Conservation (phyloP, 2,797 vertebrate species). For the Dallia pectoralis region DNA sequence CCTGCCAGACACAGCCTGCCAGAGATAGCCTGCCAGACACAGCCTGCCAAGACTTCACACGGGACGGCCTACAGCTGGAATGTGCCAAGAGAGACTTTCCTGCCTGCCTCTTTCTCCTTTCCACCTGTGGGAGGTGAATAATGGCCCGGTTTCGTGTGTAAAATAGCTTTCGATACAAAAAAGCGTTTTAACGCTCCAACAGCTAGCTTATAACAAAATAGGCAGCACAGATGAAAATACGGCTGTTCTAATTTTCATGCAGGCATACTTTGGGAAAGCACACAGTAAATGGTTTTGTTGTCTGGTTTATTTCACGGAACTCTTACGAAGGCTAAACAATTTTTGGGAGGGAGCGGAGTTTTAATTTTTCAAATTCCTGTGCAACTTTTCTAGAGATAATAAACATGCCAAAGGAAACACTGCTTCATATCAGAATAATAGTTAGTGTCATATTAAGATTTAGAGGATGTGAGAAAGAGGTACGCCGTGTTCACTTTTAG, state of each 20-base stretch:
- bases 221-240: conserved; percentile 53
- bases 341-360: conserved; percentile 63
- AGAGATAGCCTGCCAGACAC: no score
- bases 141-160: conserved; percentile 69
- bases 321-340: conserved; percentile 53
- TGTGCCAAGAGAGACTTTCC: conserved; percentile 69
- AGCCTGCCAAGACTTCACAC: conserved; percentile 81
- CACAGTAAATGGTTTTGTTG: conserved; percentile 51
- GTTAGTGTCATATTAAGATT: conserved; percentile 62
- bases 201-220: conserved; percentile 46
- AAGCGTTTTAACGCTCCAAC: conserved; percentile 58
- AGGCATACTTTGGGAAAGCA: conserved; percentile 48
- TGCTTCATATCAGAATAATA: conserved; percentile 64
- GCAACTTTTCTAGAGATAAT: conserved; percentile 53
- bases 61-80: conserved; percentile 77
- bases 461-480: conserved; percentile 47
- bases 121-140: conserved; percentile 77
- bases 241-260: conserved; percentile 46
- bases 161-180: conserved; percentile 54
- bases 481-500: conserved; percentile 44
- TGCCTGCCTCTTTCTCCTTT: conserved; percentile 24
- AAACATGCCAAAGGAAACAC: conserved; percentile 65
- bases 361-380: conserved; percentile 63
- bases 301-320: conserved; percentile 72
- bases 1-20: no score